Evolutionary conservation across 2,797 vertebrate species (phyloP), one percentile per base, ranked within the genome.

Genomic region (Merluccius polli): DNA sequence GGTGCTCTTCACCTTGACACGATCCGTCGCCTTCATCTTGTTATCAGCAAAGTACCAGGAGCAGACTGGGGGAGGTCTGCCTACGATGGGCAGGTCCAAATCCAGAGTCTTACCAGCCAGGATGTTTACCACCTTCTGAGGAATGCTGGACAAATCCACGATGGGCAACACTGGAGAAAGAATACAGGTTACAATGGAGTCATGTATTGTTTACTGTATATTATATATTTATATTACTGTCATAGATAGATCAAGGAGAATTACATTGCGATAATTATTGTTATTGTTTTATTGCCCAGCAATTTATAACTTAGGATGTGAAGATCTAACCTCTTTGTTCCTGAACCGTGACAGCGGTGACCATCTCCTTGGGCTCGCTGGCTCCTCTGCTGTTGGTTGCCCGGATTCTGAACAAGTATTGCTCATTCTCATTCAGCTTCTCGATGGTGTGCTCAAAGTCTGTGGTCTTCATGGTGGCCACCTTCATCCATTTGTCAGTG

Each of bases 401-500:
- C 89, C 91, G 94, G 79, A 99, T 93, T 86, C 98, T 95, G 90
- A 99, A 98, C 84, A 97, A 89, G 84, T 98, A 99, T 81, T 99
- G 95, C 91, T 99, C 98, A 0, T 93, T 94, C 91, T 99, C 98
- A 82, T 98, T 99, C 75, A 99, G 93, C 84, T 98, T 98, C 72
- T 95, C 95, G 9, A 99, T 92, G 29, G 96, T 99, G 82, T 96
- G 95, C 74, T 98, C 96, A 0, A 95, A 94, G 84, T 97, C 87
- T 0, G 95, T 95, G 83, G 94, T 93, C 88, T 99, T 99, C 83
- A 99, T 77, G 0, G 96, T 95, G 76, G 95, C 95, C 73, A 97
- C 97, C 84, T 98, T 99, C 96, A 99, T 94, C 98, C 98, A 99
- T 78, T 96, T 96, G 79, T 99, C 97, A 1, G 95, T 97, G 77